These are phyloP conservation scores for Micromys minutus DNA, from an alignment of 2,113 vertebrate species.

Conservation along the genomic window DNA sequence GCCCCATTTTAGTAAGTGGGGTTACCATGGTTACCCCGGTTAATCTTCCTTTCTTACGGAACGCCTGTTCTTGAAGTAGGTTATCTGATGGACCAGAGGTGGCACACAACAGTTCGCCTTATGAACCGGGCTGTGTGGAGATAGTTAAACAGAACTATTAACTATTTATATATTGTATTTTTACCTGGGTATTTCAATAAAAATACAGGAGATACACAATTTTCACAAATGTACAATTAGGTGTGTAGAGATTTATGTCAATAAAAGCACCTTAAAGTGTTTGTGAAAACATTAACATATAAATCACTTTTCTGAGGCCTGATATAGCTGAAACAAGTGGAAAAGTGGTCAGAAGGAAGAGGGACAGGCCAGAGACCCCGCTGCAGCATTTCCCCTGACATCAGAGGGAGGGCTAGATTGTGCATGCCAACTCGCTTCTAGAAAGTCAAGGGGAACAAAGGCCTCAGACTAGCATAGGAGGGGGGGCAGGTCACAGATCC, in stretches of 20 bases:
- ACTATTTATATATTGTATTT: neutral
- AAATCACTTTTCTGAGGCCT: neutral
- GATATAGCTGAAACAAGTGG: neutral
- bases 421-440: neutral
- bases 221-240: constrained; percentile 23
- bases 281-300: neutral
- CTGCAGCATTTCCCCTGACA: neutral
- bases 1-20: constrained; percentile 57
- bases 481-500: neutral
- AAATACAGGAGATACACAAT: neutral
- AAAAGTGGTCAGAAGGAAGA: neutral
- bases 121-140: neutral
- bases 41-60: constrained; percentile 1
- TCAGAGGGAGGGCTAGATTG: neutral
- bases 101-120: neutral
- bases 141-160: neutral
- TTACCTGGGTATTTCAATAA: neutral
- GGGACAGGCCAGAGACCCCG: neutral
- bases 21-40: neutral
- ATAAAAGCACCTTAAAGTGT: neutral
- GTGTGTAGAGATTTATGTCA: constrained; percentile 27
- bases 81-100: neutral
- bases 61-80: neutral
- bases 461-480: neutral
- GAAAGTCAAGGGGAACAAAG: neutral